Evolutionary conservation across 64 coral and sea anemone genomes (phyloP).

Genomic region (Orbicella faveolata): DNA sequence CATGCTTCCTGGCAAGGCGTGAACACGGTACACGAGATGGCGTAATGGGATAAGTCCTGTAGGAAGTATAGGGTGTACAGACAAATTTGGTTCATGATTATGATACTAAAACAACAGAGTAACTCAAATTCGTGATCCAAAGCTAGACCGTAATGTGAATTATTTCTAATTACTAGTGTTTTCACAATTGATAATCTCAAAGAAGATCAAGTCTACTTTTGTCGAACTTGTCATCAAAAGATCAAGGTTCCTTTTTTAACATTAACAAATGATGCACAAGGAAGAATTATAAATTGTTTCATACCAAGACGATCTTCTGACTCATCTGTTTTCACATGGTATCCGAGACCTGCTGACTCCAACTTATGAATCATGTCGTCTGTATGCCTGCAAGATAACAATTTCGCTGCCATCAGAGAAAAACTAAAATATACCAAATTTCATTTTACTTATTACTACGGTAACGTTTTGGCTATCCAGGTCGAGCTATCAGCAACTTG

Average conservation of each 20-base stretch:
- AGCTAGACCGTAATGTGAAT: no score
- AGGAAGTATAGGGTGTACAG: not conserved
- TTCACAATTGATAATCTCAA: no score
- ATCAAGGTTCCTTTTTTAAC: not conserved
- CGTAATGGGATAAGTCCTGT: slow-evolving; percentile 71
- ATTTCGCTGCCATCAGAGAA: not conserved
- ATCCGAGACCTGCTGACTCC: slow-evolving; percentile 90
- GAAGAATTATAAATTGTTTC: not conserved
- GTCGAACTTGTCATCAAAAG: not conserved
- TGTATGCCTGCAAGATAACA: slow-evolving; percentile 64
- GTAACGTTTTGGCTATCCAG: no score
- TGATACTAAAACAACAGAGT: not conserved
- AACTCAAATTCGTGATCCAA: not conserved
- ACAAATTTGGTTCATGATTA: no score
- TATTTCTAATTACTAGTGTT: no score
- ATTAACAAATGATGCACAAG: no score
- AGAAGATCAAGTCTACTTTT: not conserved
- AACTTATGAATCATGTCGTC: slow-evolving; percentile 90
- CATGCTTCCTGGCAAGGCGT: slow-evolving; percentile 67
- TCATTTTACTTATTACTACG: not conserved
- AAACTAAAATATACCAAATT: not conserved
- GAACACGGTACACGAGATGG: slow-evolving; percentile 77
- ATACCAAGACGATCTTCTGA: slow-evolving; percentile 83
- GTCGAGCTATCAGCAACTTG: no score
- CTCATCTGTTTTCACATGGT: slow-evolving; percentile 77